Evolutionary conservation across 2,888 invertebrate species (phyloP), one percentile per base, ranked within the genome.

Genomic region (Thyatira batis): DNA sequence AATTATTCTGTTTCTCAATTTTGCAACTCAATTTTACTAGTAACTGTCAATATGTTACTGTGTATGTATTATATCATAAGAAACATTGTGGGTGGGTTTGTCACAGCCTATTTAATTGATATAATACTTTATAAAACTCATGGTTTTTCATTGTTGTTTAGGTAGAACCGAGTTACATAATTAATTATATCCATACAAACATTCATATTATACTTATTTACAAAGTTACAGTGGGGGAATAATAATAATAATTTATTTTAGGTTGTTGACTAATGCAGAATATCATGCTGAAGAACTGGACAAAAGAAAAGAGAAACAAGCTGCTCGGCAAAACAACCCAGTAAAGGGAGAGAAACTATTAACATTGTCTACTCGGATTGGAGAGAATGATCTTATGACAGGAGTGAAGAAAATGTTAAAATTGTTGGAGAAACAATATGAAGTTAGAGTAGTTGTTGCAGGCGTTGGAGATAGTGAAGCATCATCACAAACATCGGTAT

Each of bases 241-340:
- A 3, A 11, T 13, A 13, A 33, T 33, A 4, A 13, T 33, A 13
- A 11, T 17, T 17, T 9, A 11, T 46, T 52, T 3, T 20, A 94
- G 93, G 74, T 83, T 96, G 49, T 93, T 95, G 92, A 93, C 95
- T 2, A 93, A 93, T 56, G 78, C 93, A n/a, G 94, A 95, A 75
- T 94, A 94, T 78, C 90, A 94, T 55, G 82, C 93, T 43, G 94
- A 94, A 72, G 95, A 95, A 69, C 72, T 93, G 49, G 85, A 89
- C 64, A 92, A 83, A 65, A 85, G 93, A 48, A 92, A 92, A 73
- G 82, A 87, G 56, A 92, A 89, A 61, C 92, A 93, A 71, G 69
- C 67, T 54, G 78, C 85, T 17, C 87, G 82, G 45, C 85, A 89
- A 54, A 83, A 78, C 54, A 78, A 65, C 62, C 53, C 73, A 2